Percentiles rank a stretch among this genome's conserved stretches.
Evolutionary conservation across 2,113 vertebrate species (phyloP).

Genomic region (Cardinalis cardinalis): DNA sequence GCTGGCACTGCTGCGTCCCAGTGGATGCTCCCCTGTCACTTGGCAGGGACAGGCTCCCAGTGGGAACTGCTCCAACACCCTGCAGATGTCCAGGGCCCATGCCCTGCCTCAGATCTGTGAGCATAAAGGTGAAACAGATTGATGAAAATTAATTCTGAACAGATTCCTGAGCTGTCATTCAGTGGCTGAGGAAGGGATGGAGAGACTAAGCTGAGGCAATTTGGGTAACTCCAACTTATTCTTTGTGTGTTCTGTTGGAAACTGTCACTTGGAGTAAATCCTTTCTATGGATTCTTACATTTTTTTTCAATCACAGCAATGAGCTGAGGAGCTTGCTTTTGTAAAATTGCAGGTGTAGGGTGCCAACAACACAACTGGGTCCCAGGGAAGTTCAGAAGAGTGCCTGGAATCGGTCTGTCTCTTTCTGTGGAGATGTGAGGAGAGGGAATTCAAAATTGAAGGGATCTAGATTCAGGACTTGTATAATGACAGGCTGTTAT

Average conservation of each 20-base stretch:
- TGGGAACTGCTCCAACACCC: background rate
- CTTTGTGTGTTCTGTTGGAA: background rate
- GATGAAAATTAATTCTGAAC: constrained; percentile 1
- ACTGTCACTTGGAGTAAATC: background rate
- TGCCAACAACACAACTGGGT: background rate
- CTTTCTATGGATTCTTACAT: background rate
- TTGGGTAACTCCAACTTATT: background rate
- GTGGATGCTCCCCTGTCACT: background rate
- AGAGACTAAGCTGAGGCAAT: background rate
- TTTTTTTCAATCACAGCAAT: background rate
- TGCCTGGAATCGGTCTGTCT: background rate
- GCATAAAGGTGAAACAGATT: background rate
- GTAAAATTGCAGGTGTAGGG: background rate
- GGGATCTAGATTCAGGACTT: background rate
- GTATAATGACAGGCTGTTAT: background rate
- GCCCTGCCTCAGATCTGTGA: background rate
- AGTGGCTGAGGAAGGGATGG: background rate
- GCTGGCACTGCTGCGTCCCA: background rate
- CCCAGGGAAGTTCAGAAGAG: background rate
- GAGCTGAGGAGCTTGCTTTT: background rate
- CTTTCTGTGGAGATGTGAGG: background rate
- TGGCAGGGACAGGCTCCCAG: background rate
- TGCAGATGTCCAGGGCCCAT: background rate
- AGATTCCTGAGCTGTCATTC: background rate
- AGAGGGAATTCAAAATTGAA: background rate